Base-by-base conservation (phyloP, 2,797 vertebrate genomes). In the Intellagama lesueurii region DNA sequence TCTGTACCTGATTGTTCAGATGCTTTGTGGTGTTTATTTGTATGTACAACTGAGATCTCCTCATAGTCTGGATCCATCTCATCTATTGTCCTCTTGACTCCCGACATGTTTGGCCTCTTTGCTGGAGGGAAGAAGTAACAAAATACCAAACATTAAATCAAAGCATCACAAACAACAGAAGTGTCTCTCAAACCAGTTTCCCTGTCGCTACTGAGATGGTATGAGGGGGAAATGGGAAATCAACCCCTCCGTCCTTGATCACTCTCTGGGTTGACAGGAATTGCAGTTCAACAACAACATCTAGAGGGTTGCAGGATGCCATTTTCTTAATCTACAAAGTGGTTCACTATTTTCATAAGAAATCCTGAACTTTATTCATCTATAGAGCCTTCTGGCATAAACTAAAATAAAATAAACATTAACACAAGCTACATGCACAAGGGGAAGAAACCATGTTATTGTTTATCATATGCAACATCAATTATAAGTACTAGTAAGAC, bases 41-140 rank as follows among this genome's bases (percentile, higher is more conserved):
- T 98, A 90, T 97, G 98, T 0, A 98, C 90, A 90, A 98, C 76
- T 1, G 98, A 97, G 87, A 99, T 97, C 66, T 99, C 98, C 88
- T 99, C 99, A 87, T 99, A 99, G 94, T 99, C 99, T 0, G 99
- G 99, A 94, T 99, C 99, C 52, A 97, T 98, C 95, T 98, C 99
- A 40, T 98, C 98, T n/a, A 99, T 97, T 91, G 97, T 98, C 94
- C 99, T 97, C 96, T 99, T 99, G 90, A 99, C 94, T 88, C 99
- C 99, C 32, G 99, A 99, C 99, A 99, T 99, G 94, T 92, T 93
- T 92, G 83, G 7, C 81, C 85, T 49, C 32, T 87, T 89, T 79
- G 35, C 94, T 89, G 82, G 49, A 84, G 26, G 92, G n/a, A 79
- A 90, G 84, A n/a, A 26, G 89, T 87, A 87, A 87, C 91, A 70